Conservation (phyloP, 2,888 invertebrate species). For the Oxystoma pomonae region DNA sequence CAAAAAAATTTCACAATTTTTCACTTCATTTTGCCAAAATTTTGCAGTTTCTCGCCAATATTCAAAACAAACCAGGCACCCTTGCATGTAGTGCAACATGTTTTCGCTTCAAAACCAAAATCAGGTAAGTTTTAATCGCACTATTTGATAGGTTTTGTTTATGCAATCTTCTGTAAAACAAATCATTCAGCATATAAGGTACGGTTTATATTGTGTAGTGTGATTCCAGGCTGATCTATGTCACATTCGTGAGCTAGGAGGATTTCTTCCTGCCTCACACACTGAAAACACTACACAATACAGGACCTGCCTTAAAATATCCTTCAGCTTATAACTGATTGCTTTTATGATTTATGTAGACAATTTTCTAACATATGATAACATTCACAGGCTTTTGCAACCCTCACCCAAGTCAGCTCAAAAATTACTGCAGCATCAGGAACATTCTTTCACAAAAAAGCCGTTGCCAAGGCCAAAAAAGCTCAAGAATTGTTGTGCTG, state of each 20-base stretch:
- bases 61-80: conserved; percentile 15
- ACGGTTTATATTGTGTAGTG: too few relatives aligned
- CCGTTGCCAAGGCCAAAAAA: conserved; percentile 34
- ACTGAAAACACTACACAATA: too few relatives aligned
- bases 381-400: conserved; percentile 35
- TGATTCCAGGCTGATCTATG: too few relatives aligned
- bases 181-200: too few relatives aligned
- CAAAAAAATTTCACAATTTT: background rate
- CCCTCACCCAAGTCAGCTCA: conserved; percentile 47
- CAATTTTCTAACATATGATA: too few relatives aligned
- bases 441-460: conserved; percentile 42
- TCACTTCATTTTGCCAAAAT: background rate
- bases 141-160: too few relatives aligned
- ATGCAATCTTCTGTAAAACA: too few relatives aligned
- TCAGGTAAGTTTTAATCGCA: conserved; percentile 48
- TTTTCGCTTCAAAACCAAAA: conserved; percentile 51
- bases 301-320: too few relatives aligned
- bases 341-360: too few relatives aligned
- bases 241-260: too few relatives aligned
- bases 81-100: conserved; percentile 38
- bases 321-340: too few relatives aligned
- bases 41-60: background rate
- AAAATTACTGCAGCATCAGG: conserved; percentile 46
- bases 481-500: conserved; percentile 40
- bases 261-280: too few relatives aligned